Evolutionary conservation across 2,113 vertebrate species (phyloP).

Genomic region (Andinoacara biseriatus): DNA sequence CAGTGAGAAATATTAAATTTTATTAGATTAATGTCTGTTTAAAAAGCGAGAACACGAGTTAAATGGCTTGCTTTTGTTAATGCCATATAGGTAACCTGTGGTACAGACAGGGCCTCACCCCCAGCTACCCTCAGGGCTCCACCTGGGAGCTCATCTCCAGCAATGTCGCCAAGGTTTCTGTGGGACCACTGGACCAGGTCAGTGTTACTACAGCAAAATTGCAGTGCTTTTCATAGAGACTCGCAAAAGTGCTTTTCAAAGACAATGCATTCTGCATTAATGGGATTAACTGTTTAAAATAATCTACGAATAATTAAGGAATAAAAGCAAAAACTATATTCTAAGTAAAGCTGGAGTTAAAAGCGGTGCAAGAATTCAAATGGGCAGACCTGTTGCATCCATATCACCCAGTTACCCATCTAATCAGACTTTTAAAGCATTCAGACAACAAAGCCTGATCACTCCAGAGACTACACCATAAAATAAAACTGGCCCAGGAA

Average conservation of each 20-base stretch:
- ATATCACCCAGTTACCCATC: not conserved
- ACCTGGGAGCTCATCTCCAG: conserved; percentile 94
- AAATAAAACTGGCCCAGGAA: not conserved
- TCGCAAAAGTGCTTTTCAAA: too few relatives aligned
- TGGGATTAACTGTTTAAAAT: not conserved
- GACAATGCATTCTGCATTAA: too few relatives aligned
- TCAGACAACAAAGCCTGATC: not conserved
- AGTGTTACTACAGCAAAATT: conserved; percentile 2
- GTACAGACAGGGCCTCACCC: conserved; percentile 92
- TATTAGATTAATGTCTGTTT: not conserved
- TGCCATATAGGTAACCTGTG: conserved; percentile 86
- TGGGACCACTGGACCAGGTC: conserved; percentile 96
- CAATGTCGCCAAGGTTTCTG: conserved; percentile 90
- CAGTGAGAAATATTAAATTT: conserved; percentile 74
- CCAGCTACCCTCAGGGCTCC: conserved; percentile 94
- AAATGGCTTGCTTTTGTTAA: not conserved
- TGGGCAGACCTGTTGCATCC: not conserved
- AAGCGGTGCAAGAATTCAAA: not conserved
- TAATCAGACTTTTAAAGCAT: not conserved
- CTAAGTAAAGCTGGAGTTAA: not conserved
- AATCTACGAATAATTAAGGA: not conserved
- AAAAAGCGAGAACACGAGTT: not conserved
- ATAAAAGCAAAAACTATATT: not conserved
- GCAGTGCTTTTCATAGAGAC: not conserved
- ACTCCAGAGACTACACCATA: not conserved